These are phyloP conservation scores for Lucilia cuprina DNA, from an alignment of 1,140 invertebrate genomes.

Conservation along the genomic window DNA sequence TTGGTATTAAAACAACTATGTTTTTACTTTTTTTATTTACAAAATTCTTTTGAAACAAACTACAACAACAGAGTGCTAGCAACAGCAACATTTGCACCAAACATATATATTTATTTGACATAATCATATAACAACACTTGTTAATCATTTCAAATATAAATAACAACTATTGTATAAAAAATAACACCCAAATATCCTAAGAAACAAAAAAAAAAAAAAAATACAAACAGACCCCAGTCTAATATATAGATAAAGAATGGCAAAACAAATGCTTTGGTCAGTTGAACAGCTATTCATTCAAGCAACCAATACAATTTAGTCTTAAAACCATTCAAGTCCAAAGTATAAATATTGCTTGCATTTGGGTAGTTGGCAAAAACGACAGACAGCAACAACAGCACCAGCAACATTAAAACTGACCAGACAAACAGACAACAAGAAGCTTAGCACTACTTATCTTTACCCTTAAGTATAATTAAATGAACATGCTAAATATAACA, in stretches of 20 bases:
- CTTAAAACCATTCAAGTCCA: neutral
- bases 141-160: neutral
- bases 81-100: neutral
- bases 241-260: neutral
- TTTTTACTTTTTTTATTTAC: neutral
- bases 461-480: conserved; percentile 34
- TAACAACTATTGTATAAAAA: neutral
- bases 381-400: too few relatives aligned
- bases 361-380: too few relatives aligned
- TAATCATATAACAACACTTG: conserved; percentile 7
- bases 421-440: conserved; percentile 21
- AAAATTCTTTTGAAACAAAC: neutral
- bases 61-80: neutral
- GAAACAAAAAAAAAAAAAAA: neutral
- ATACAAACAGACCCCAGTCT: neutral
- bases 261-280: neutral
- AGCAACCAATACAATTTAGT: neutral
- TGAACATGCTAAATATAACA: conserved; percentile 25
- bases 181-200: neutral
- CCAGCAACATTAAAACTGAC: neutral
- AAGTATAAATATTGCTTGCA: neutral
- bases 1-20: neutral
- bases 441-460: conserved; percentile 29
- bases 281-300: neutral
- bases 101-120: conserved; percentile 3